Percentiles rank a stretch among this genome's conserved stretches.
Conservation (phyloP, 2,113 vertebrate species). For the Prinia subflava region DNA sequence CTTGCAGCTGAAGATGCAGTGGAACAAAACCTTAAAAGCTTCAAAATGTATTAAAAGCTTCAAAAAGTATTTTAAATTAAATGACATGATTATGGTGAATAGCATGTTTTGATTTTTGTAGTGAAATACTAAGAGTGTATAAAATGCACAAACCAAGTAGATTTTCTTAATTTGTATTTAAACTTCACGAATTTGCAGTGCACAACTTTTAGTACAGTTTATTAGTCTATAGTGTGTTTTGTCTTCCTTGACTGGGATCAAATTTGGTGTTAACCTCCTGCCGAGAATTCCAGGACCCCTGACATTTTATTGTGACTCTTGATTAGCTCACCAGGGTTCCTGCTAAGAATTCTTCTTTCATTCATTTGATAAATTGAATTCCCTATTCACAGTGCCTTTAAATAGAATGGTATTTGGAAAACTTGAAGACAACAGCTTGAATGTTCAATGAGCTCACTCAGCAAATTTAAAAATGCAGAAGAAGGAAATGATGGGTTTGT, state of each 20-base stretch:
- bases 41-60: background rate
- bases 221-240: slow-evolving; percentile 27
- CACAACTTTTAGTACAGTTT: slow-evolving; percentile 6
- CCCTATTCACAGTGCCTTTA: slow-evolving; percentile 62
- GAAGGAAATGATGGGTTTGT: background rate
- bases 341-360: slow-evolving; percentile 65
- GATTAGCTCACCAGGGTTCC: slow-evolving; percentile 65
- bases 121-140: background rate
- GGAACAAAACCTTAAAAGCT: background rate
- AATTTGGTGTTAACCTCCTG: slow-evolving; percentile 60
- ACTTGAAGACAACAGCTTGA: slow-evolving; percentile 38
- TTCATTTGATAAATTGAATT: slow-evolving; percentile 65
- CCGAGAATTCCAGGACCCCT: slow-evolving; percentile 60
- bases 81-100: background rate
- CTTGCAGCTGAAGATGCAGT: background rate
- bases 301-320: slow-evolving; percentile 69
- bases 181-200: background rate
- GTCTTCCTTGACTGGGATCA: slow-evolving; percentile 20
- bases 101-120: background rate
- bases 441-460: slow-evolving; percentile 49
- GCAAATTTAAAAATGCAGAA: background rate
- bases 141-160: background rate
- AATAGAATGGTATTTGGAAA: slow-evolving; percentile 66
- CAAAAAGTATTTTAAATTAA: background rate
- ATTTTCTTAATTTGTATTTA: slow-evolving; percentile 1